Percentiles rank a stretch among this genome's conserved stretches.
Conservation (phyloP, 2,888 invertebrate species). For the Palloptera scutellata region DNA sequence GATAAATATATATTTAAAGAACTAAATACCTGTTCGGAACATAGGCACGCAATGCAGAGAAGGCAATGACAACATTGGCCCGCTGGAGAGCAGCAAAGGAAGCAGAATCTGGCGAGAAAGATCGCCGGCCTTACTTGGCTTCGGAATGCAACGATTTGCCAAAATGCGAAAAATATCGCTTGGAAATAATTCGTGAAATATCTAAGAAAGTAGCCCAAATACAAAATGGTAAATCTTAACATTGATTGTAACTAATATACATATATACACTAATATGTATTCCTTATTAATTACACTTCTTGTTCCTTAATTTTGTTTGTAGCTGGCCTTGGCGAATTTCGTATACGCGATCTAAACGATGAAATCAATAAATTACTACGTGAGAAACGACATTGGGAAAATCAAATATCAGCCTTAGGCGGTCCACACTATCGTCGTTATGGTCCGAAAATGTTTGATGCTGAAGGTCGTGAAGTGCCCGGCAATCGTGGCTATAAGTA, state of each 20-base stretch:
- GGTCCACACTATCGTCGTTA: conserved; percentile 93
- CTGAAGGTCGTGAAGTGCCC: conserved; percentile 95
- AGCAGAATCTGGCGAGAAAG: conserved; percentile 86
- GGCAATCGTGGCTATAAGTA: conserved; percentile 99
- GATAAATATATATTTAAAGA: conserved; percentile 1
- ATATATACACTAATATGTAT: no score
- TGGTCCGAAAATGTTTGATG: conserved; percentile 92
- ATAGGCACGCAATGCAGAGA: conserved; percentile 96
- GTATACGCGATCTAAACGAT: conserved; percentile 97
- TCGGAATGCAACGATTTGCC: conserved; percentile 92
- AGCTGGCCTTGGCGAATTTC: conserved; percentile 98
- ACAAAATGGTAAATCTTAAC: conserved; percentile 85
- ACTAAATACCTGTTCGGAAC: neutral
- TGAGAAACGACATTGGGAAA: conserved; percentile 98
- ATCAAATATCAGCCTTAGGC: conserved; percentile 92
- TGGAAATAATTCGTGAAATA: conserved; percentile 96
- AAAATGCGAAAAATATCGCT: conserved; percentile 94
- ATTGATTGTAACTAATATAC: no score
- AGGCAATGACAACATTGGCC: conserved; percentile 98
- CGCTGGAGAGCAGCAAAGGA: conserved; percentile 98
- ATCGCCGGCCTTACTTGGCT: conserved; percentile 91
- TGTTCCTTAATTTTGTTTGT: no score
- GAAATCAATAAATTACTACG: conserved; percentile 97
- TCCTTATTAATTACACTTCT: no score
- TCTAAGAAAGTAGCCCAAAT: conserved; percentile 99